Base-by-base conservation (phyloP, 2,113 vertebrate species). In the Amazona guildingii region DNA sequence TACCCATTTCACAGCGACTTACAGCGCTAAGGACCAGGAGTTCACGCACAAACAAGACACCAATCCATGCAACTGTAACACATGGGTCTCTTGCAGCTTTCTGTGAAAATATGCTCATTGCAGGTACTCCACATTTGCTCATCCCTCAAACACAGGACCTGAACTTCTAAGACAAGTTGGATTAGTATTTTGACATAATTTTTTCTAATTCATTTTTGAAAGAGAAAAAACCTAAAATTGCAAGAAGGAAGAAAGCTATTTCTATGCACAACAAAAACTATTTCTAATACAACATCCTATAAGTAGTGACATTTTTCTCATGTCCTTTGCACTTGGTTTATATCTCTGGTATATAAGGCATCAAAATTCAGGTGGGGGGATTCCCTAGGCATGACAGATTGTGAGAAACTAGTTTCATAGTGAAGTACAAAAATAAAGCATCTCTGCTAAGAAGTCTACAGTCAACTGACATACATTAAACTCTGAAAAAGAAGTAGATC, bases 191-290 rank as follows among this genome's bases (percentile, higher is more conserved):
- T 51, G 70, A 24, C 8, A 57, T n/a, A 2, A n/a, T 20, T 63
- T 64, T 63, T 70, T 46, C 18, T 6, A 91, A 80, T n/a, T 80
- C 7, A 57, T 14, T 52, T 89, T 72, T 51, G 55, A 82, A 92
- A 84, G 52, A 23, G 11, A 7, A 28, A 35, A 83, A 80, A 43
- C 24, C 33, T 16, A 83, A 52, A 49, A 69, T 10, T 31, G 11
- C 11, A 67, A 84, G 37, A 43, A 6, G 44, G 24, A 91, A 64
- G 48, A 52, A 89, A 46, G 7, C 33, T 35, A 43, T 21, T 63
- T 28, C 13, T 24, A 31, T 9, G 15, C 10, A 72, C 0, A 2
- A 79, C 41, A 83, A 66, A 46, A 2, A 5, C 0, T 0, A 55
- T 19, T 74, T 62, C 7, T 54, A 28, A 19, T 29, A 46, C 1